Percentiles rank a stretch among this genome's conserved stretches.
Evolutionary conservation across 2,888 invertebrate genomes (phyloP).

Genomic region (Ditylenchus weischeri): DNA sequence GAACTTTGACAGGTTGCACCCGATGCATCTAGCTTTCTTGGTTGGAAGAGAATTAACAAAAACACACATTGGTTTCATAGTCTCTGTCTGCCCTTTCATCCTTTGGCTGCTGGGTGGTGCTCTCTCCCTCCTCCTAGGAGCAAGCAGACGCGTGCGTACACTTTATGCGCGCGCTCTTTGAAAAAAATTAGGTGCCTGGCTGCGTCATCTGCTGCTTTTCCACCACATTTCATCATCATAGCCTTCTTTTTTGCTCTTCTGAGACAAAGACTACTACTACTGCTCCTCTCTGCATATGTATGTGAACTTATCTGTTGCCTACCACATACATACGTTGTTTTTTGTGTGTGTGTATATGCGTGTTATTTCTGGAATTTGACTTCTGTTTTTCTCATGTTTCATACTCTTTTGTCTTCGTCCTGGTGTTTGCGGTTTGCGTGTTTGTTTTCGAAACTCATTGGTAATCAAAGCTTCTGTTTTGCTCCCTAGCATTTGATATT

Average conservation of each 20-base stretch:
- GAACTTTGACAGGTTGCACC: too few relatives aligned
- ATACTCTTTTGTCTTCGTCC: not conserved
- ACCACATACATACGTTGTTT: not conserved
- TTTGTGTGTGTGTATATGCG: too few relatives aligned
- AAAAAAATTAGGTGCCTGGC: not conserved
- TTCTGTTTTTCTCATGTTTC: conserved; percentile 2
- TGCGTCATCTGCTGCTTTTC: not conserved
- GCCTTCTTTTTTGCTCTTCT: too few relatives aligned
- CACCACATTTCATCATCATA: not conserved
- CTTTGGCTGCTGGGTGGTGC: too few relatives aligned
- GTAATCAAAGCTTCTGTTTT: not conserved
- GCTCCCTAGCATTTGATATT: not conserved
- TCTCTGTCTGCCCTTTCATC: too few relatives aligned
- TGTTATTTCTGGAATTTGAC: not conserved
- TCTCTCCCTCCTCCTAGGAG: not conserved
- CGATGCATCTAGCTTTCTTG: too few relatives aligned
- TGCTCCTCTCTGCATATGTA: conserved; percentile 5
- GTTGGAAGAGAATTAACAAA: too few relatives aligned
- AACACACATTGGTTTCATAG: too few relatives aligned
- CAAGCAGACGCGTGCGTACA: not conserved
- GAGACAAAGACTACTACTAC: conserved; percentile 1
- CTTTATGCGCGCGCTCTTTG: conserved; percentile 4
- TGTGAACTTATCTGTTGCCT: conserved; percentile 2
- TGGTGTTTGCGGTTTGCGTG: conserved; percentile 10
- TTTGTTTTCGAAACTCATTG: not conserved